Evolutionary conservation across 2,113 vertebrate species (phyloP).

Genomic region (Prochilodus magdalenae): DNA sequence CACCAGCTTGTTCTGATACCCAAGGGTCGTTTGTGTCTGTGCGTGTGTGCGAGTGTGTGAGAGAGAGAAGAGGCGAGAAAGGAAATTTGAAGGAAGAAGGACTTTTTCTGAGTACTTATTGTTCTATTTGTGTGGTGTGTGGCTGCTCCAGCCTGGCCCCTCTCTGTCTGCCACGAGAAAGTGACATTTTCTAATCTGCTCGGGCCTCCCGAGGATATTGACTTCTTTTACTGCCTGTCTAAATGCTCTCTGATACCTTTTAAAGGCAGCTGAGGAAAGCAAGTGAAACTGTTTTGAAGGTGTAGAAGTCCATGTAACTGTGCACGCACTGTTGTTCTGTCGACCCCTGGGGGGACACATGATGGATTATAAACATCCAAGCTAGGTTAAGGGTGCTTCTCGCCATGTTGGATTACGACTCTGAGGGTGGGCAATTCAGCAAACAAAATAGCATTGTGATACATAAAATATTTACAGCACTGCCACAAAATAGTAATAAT

Average conservation of each 20-base stretch:
- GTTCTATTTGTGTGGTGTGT: conserved; percentile 8
- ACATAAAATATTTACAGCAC: no score
- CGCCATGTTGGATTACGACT: not conserved
- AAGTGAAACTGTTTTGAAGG: conserved; percentile 24
- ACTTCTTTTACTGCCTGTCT: conserved; percentile 56
- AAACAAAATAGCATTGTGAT: not conserved
- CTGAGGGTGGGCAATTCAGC: not conserved
- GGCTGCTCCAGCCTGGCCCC: conserved; percentile 29
- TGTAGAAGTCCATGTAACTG: conserved; percentile 25
- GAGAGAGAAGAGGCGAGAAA: not conserved
- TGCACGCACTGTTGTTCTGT: conserved; percentile 30
- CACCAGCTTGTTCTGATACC: conserved; percentile 32
- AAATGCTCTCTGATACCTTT: conserved; percentile 53
- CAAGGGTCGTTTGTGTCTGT: conserved; percentile 40
- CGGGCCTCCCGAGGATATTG: conserved; percentile 62
- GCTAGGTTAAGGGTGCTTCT: conserved; percentile 6
- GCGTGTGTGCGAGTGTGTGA: conserved; percentile 41
- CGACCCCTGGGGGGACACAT: conserved; percentile 21
- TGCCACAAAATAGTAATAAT: no score
- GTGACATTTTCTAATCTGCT: conserved; percentile 68
- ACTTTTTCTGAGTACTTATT: conserved; percentile 26
- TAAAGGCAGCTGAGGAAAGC: conserved; percentile 42
- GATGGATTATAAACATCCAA: conserved; percentile 32
- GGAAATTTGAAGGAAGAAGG: not conserved
- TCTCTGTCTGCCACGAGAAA: conserved; percentile 52